These are phyloP conservation scores for Lordiphosa mommai DNA, from an alignment of 1,140 invertebrate genomes.

Conservation along the genomic window DNA sequence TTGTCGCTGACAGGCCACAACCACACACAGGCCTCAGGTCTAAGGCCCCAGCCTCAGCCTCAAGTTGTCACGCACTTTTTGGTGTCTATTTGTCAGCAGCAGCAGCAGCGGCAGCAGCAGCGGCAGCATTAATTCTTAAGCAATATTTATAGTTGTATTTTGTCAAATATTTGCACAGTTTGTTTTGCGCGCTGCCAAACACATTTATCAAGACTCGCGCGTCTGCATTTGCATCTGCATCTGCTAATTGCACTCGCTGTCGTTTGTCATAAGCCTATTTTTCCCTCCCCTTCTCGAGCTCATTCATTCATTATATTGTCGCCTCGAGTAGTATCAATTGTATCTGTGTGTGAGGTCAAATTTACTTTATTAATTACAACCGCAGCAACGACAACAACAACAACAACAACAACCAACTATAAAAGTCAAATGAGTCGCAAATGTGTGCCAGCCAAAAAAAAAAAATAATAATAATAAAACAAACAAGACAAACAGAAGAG, in stretches of 20 bases:
- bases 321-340: constrained; percentile 27
- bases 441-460: constrained; percentile 53
- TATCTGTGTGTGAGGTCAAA: constrained; percentile 64
- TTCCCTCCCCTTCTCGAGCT: constrained; percentile 15
- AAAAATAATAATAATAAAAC: constrained; percentile 16
- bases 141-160: constrained; percentile 79
- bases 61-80: constrained; percentile 65
- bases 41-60: constrained; percentile 17
- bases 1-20: constrained; percentile 5
- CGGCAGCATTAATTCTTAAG: constrained; percentile 71
- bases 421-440: constrained; percentile 61
- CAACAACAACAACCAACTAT: constrained; percentile 30
- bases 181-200: constrained; percentile 69
- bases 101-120: constrained; percentile 14
- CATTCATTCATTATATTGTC: constrained; percentile 76
- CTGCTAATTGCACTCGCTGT: constrained; percentile 64
- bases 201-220: constrained; percentile 66
- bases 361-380: constrained; percentile 76
- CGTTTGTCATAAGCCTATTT: constrained; percentile 67
- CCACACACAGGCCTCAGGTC: constrained; percentile 1
- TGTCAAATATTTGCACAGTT: constrained; percentile 78
- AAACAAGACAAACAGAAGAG: constrained; percentile 1
- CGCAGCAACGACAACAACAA: constrained; percentile 24
- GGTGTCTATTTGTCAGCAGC: constrained; percentile 62
- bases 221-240: constrained; percentile 20